Evolutionary conservation across 1,140 invertebrate genomes (phyloP), one percentile per base, ranked within the genome.

Genomic region (Zaprionus ghesquierei): DNA sequence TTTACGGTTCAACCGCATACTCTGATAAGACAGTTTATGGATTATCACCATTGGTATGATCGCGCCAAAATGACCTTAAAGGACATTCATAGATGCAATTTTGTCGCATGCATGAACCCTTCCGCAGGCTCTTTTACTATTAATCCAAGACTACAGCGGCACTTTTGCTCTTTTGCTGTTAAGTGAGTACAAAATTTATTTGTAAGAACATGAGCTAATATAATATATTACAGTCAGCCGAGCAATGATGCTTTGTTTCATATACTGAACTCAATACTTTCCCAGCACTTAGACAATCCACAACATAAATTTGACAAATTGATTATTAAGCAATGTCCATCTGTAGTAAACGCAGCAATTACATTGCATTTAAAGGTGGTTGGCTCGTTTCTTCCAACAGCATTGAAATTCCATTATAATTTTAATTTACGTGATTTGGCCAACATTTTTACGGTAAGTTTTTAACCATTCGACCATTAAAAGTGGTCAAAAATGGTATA

Each of bases 1-100:
- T 97, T 97, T 49, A 99, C 98, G 1, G 97, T 98, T 1, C 97
- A 98, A 89, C 97, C 98, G 0, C 98, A 99, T 89, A 98, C 98
- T 0, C 93, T 99, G 0, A 96, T 99, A 51, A 93, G 98, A 18
- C 97, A 99, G 90, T 97, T 97, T 90, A 95, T 99, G 93, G 97
- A 98, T 92, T 98, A 99, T 91, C 94, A 94, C 69, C 98, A 99
- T 93, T 99, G 94, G 94, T 96, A 96, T 81, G 97, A 99, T 90
- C 93, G 98, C 59, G 92, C 94, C 3, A 98, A 98, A 90, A 93
- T 99, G 51, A 94, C 95, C 0, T 90, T 98, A 2, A 98, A 98
- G 90, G 98, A 99, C 77, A 98, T 99, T 74, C 95, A 96, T 76
- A 98, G 98, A 91, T 97, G 97, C 13, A 97, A 98, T 92, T 98